phyloP scores from a whole-genome alignment of 2,888 invertebrate species.

The Ceraclea dissimilis region DNA sequence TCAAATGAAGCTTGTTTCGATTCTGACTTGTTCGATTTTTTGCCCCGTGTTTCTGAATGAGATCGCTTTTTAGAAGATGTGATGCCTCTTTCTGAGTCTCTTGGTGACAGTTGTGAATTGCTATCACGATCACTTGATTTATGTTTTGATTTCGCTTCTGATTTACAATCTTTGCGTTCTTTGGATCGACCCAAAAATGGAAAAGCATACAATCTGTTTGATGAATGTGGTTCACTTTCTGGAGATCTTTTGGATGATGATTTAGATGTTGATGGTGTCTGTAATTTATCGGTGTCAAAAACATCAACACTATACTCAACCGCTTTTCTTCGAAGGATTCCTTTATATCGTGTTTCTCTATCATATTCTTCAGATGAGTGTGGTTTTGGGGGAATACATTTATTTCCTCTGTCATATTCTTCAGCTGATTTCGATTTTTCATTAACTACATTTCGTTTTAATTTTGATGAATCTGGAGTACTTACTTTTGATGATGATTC shows the following conservation, averaged over 20 bases:
- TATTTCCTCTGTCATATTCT: conserved; percentile 3
- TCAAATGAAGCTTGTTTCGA: conserved; percentile 11
- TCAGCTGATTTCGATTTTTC: conserved; percentile 1
- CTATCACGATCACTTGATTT: background rate
- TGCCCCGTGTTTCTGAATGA: background rate
- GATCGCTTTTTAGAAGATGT: background rate
- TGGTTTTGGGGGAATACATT: conserved; percentile 6
- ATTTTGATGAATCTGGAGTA: background rate
- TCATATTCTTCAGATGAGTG: conserved; percentile 9
- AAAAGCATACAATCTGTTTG: conserved; percentile 14
- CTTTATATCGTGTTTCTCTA: conserved; percentile 2
- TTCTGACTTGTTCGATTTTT: background rate
- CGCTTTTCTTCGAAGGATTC: conserved; percentile 5
- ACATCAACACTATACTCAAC: conserved; percentile 3
- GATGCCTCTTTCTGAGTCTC: conserved; percentile 7
- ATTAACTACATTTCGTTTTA: no score
- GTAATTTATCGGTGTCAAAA: conserved; percentile 1
- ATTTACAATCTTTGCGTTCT: conserved; percentile 10
- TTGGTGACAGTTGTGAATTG: background rate
- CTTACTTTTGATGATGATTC: background rate
- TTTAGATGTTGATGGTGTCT: background rate
- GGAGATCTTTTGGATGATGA: background rate
- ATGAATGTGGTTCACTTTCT: conserved; percentile 1
- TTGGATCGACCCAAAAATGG: conserved; percentile 19
- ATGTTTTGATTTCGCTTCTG: conserved; percentile 9